Conservation (phyloP, 2,888 invertebrate genomes). For the Dryobotodes eremita region DNA sequence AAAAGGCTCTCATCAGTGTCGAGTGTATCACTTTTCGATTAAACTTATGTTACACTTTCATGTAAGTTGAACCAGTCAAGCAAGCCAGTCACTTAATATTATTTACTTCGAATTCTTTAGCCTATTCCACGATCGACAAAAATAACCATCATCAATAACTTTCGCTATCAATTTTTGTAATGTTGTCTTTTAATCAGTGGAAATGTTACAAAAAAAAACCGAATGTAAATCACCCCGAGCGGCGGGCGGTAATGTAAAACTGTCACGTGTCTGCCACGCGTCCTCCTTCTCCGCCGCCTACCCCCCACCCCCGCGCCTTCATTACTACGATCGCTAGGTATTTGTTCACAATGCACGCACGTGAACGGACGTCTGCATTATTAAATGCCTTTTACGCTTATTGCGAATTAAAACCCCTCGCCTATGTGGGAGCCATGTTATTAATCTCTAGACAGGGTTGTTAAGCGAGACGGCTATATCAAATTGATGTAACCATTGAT, state of each 20-base stretch:
- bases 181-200: conserved; percentile 75
- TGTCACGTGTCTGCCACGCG: conserved; percentile 89
- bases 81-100: neutral
- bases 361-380: conserved; percentile 89
- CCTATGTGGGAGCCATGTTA: conserved; percentile 79
- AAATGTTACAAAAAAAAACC: conserved; percentile 74
- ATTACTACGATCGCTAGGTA: conserved; percentile 88
- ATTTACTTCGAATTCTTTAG: neutral
- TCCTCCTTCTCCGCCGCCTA: conserved; percentile 63
- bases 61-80: neutral
- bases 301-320: conserved; percentile 79
- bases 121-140: conserved; percentile 2
- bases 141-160: conserved; percentile 46
- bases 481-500: conserved; percentile 69
- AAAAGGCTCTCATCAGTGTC: neutral
- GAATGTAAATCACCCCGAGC: conserved; percentile 82
- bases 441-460: conserved; percentile 78
- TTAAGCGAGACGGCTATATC: conserved; percentile 72
- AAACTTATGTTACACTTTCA: neutral
- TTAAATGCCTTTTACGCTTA: conserved; percentile 91
- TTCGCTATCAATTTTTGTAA: conserved; percentile 53
- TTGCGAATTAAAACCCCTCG: conserved; percentile 86
- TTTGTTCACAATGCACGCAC: conserved; percentile 87
- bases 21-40: neutral
- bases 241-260: conserved; percentile 82